Evolutionary conservation across 2,797 vertebrate genomes (phyloP).

Genomic region (Apogon talboti): DNA sequence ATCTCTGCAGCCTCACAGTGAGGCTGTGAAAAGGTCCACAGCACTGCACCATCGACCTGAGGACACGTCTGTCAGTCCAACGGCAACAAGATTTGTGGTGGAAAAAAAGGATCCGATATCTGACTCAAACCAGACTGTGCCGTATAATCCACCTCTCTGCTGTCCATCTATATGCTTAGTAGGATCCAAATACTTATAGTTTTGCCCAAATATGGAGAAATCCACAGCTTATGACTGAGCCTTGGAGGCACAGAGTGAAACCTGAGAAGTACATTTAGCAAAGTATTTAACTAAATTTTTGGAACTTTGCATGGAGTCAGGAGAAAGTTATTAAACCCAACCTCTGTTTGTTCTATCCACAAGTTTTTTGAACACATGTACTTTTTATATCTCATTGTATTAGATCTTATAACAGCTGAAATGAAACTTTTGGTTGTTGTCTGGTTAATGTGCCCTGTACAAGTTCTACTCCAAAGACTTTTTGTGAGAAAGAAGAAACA

Average conservation of each 20-base stretch:
- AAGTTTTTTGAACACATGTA: background rate
- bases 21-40: background rate
- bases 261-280: conserved; percentile 9
- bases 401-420: background rate
- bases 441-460: background rate
- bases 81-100: background rate
- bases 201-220: conserved; percentile 40
- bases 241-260: conserved; percentile 8
- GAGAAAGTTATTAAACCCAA: conserved; percentile 11
- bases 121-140: background rate
- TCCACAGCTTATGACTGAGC: conserved; percentile 7
- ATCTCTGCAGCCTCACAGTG: background rate
- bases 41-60: background rate
- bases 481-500: no score
- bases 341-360: conserved; percentile 1
- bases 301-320: conserved; percentile 21
- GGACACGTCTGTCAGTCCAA: conserved; percentile 3
- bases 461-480: no score
- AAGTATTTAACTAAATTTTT: conserved; percentile 12
- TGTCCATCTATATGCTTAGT: background rate
- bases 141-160: background rate
- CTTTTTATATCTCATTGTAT: background rate
- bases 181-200: conserved; percentile 1
- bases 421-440: conserved; percentile 2
- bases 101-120: conserved; percentile 4